A percentile compares a stretch with the other conserved stretches of the same genome.
Conservation (phyloP, 2,888 invertebrate genomes). For the Eupsilia transversa region DNA sequence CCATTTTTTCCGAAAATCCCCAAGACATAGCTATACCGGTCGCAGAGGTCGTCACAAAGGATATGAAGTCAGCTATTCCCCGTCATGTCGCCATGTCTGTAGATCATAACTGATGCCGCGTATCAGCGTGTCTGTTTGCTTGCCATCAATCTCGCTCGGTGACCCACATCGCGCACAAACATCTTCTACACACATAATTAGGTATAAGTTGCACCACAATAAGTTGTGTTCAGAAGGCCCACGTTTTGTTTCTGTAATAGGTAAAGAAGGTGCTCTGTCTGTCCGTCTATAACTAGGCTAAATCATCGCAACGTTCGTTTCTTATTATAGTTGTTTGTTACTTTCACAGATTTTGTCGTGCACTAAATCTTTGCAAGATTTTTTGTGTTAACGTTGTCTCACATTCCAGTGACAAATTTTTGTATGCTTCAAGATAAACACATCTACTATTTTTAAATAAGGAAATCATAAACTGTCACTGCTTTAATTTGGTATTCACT, state of each 20-base stretch:
- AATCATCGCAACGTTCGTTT: background rate
- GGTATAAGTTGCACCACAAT: constrained; percentile 6
- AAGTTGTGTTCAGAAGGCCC: constrained; percentile 13
- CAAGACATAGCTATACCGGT: background rate
- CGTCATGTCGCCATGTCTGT: constrained; percentile 41
- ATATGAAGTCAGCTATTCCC: constrained; percentile 15
- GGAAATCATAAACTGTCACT: background rate
- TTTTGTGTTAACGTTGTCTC: background rate
- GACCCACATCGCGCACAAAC: constrained; percentile 57
- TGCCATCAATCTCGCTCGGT: constrained; percentile 50
- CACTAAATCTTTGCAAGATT: background rate
- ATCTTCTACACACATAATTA: constrained; percentile 54
- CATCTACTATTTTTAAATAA: background rate
- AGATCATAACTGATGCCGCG: constrained; percentile 44
- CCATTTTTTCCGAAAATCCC: background rate
- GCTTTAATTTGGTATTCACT: background rate
- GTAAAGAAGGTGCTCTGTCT: too few relatives aligned
- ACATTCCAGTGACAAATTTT: background rate
- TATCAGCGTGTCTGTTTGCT: constrained; percentile 44
- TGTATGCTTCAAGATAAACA: background rate
- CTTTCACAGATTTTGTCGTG: background rate
- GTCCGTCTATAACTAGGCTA: background rate
- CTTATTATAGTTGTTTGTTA: background rate
- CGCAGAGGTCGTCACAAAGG: constrained; percentile 4
- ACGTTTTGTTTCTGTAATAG: background rate